These are phyloP conservation scores for Lepidocyrtinus sp. DNA, from an alignment of 2,888 invertebrate genomes.

Conservation along the genomic window DNA sequence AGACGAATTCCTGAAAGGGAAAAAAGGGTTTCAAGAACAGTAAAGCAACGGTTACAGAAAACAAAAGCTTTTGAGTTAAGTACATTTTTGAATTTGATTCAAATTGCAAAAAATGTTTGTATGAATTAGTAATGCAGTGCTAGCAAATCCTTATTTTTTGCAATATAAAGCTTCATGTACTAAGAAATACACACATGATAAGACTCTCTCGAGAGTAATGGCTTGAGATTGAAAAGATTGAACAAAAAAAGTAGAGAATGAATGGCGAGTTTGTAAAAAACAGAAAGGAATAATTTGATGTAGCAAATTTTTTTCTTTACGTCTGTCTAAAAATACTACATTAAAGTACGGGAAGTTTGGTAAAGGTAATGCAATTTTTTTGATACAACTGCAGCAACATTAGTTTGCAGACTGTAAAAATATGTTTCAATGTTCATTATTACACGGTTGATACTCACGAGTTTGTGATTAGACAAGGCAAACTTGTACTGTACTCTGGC, in stretches of 20 bases:
- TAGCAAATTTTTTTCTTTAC: neutral
- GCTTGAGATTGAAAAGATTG: too few species aligned
- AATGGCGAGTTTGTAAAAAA: neutral
- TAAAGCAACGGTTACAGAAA: constrained; percentile 38
- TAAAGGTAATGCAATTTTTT: neutral
- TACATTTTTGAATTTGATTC: constrained; percentile 12
- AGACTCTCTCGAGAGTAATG: too few species aligned
- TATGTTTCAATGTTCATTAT: neutral
- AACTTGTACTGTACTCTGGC: too few species aligned
- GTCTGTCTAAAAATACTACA: neutral
- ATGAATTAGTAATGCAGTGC: neutral
- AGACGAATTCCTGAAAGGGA: neutral
- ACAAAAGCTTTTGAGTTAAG: constrained; percentile 26
- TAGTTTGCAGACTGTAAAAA: neutral
- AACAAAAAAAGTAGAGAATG: neutral
- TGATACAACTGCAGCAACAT: neutral
- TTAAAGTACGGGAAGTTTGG: neutral
- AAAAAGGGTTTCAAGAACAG: constrained; percentile 37
- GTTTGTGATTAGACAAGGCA: neutral
- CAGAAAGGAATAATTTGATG: too few species aligned
- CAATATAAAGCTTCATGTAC: too few species aligned
- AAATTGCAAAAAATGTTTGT: neutral
- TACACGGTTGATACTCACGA: neutral
- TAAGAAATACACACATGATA: too few species aligned
- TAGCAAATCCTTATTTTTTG: neutral